These are phyloP conservation scores for Ailuropoda melanoleuca DNA, from an alignment of 2,113 vertebrate species.

Conservation along the genomic window DNA sequence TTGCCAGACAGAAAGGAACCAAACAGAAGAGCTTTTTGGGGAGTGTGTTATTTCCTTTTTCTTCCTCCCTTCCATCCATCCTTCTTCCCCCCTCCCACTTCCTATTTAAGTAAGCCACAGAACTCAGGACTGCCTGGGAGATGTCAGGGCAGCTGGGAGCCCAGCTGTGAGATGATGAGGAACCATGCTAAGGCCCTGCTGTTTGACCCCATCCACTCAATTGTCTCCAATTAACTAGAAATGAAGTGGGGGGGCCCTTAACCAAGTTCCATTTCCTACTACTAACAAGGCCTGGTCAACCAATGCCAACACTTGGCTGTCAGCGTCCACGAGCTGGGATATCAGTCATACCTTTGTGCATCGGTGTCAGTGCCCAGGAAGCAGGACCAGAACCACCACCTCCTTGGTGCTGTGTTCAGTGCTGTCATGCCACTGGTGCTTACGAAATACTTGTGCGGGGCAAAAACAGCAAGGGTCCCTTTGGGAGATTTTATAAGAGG, in stretches of 20 bases:
- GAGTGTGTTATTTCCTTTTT: background rate
- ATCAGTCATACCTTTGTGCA: background rate
- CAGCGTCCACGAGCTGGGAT: background rate
- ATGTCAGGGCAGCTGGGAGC: background rate
- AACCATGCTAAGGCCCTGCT: background rate
- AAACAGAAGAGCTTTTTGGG: background rate
- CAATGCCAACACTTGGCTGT: background rate
- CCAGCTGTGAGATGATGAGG: conserved; percentile 22
- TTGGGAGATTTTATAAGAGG: background rate
- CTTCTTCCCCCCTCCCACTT: background rate
- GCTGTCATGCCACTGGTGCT: background rate
- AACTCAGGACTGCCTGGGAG: conserved; percentile 8
- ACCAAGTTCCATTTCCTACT: background rate
- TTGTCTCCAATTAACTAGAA: background rate
- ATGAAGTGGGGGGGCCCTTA: background rate
- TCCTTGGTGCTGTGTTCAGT: background rate
- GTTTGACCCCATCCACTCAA: background rate
- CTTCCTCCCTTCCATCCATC: too few relatives aligned
- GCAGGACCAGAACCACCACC: background rate
- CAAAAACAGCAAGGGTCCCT: background rate
- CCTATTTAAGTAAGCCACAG: background rate
- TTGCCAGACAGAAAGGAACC: background rate
- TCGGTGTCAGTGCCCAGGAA: background rate
- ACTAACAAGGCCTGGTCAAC: background rate
- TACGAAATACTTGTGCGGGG: background rate